Base-by-base conservation (phyloP, 2,113 vertebrate species). In the Heterocephalus glaber region DNA sequence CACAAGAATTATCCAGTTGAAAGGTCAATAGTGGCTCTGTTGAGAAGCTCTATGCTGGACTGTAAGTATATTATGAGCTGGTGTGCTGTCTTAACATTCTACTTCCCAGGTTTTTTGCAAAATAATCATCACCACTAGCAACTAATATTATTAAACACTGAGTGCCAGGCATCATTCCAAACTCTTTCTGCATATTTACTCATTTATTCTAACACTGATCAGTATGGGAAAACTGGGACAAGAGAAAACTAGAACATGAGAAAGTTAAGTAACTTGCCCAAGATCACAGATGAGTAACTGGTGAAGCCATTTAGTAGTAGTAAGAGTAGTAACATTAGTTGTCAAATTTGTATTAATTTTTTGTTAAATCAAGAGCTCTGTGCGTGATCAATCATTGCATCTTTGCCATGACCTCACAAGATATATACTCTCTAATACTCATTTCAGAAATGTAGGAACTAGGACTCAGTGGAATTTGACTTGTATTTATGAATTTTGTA, bases 121-220 rank as follows among this genome's bases (percentile, higher is more conserved):
- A 94, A 94, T 93, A 89, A 94, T 83, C 38, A 89, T 80, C 89
- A 81, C 83, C 33, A 74, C 44, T 85, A 80, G 61, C 54, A 86
- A 38, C 86, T 76, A 83, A 88, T 54, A 47, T 80, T 86, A 52
- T 92, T 81, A 95, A 30, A 76, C 58, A 86, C 41, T 66, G 19
- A 7, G 8, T 61, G n/a, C 58, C 77, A 44, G 80, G 30, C 44
- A 58, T 72, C 66, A 14, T 88, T 86, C 56, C 74, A 86, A 80
- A 70, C 38, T 44, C 52, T 76, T 89, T 65, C 86, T 89, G 28
- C 61, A 44, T 80, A 86, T 86, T 88, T 84, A 92, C 49, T 85
- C 49, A 65, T 60, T 91, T 80, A 41, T 80, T 93, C 41, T 90
- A 86, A 86, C 63, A 74, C 26, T 58, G 14, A 47, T 74, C 30